A percentile compares a stretch with the other conserved stretches of the same genome.
These are phyloP conservation scores for Oscheius sp. DNA, from an alignment of 2,888 invertebrate genomes.

Conservation along the genomic window DNA sequence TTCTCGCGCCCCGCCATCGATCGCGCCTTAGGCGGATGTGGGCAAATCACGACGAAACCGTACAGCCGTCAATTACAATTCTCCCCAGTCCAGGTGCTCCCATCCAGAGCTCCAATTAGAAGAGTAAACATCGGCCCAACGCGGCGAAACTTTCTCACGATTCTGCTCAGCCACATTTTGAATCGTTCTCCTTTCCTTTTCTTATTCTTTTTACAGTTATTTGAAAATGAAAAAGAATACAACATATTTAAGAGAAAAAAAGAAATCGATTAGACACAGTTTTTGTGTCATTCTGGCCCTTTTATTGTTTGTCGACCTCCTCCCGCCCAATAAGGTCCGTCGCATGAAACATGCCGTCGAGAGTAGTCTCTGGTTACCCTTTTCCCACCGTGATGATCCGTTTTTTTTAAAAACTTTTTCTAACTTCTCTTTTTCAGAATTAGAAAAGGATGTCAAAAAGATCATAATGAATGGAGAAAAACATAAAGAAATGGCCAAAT, in stretches of 20 bases:
- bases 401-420: neutral
- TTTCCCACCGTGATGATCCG: neutral
- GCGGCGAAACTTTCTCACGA: no score
- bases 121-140: no score
- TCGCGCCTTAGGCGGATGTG: constrained; percentile 17
- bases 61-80: neutral
- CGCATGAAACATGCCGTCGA: no score
- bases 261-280: no score
- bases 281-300: no score
- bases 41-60: neutral
- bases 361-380: neutral
- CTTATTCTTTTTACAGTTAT: neutral
- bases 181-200: neutral
- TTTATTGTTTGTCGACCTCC: no score
- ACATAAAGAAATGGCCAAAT: neutral
- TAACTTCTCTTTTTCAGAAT: neutral
- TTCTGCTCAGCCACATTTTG: no score
- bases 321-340: no score
- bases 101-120: neutral
- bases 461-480: constrained; percentile 1
- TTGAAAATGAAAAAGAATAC: no score
- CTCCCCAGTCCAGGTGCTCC: neutral
- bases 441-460: neutral
- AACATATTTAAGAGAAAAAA: no score
- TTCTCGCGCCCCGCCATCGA: constrained; percentile 25